Evolutionary conservation across 2,113 vertebrate genomes (phyloP), one percentile per base, ranked within the genome.

Genomic region (Pao palembangensis): DNA sequence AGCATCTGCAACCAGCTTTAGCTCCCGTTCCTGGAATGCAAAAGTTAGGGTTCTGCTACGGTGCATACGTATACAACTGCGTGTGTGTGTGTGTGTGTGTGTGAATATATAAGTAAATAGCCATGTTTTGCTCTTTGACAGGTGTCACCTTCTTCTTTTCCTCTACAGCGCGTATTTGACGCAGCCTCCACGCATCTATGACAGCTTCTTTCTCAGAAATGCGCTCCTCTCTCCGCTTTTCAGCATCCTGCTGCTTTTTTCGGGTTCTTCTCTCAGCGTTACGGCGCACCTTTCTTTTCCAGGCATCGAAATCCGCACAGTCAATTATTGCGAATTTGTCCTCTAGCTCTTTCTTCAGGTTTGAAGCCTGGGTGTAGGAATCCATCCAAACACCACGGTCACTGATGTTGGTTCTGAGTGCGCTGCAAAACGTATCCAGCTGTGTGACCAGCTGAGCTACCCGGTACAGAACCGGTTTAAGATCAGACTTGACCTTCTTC

Each of bases 1-100:
- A 0, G 92, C 81, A 75, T 99, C 96, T 3, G 96, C 96, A 2
- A 94, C 93, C 68, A 90, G 86, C 83, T 98, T 98, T 60, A 99
- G 92, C 56, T 98, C 96, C 56, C 79, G 91, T 38, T 98, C 96
- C 96, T 99, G 50, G 8, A 48, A 66, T 12, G 53, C 60, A 72
- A 6, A 42, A 1, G n/a, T 12, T 46, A 8, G 0, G 15, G 13
- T 46, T 46, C 44, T 17, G 12, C 2, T 46, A 17, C 44, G 17
- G 8, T 48, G 46, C 17, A 48, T 28, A 28, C 25, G 25, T 28
- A 28, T 28, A 28, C 25, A 28, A 5, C 1, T 28, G 25, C 17
- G 12, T 17, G 23, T 21, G 13, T 52, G 6, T 21, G 13, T 52
- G 6, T n/a, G n/a, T n/a, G n/a, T n/a, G n/a, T n/a, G n/a, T 21